phyloP scores from a whole-genome alignment of 1,140 invertebrate species.

The Sweltsa coloradensis region DNA sequence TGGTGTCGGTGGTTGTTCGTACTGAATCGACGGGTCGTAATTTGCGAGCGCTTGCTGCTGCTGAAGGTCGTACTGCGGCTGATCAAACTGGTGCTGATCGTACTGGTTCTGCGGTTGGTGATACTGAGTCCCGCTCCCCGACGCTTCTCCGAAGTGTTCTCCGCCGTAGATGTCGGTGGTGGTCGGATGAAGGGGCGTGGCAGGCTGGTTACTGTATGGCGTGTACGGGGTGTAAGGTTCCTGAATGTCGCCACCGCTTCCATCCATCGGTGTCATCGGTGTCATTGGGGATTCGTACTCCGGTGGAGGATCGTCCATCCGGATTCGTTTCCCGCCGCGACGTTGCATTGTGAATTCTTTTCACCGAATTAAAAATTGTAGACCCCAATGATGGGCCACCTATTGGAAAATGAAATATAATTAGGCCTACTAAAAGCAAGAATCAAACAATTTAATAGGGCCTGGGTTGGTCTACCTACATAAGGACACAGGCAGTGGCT shows the following conservation, averaged over 20 bases:
- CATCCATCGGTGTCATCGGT: slow-evolving; percentile 41
- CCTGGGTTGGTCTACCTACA: no score
- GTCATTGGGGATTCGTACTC: slow-evolving; percentile 75
- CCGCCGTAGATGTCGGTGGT: slow-evolving; percentile 14
- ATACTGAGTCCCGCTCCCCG: neutral
- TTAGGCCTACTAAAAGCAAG: no score
- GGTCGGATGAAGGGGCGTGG: slow-evolving; percentile 31
- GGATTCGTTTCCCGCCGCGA: slow-evolving; percentile 73
- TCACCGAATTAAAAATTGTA: no score
- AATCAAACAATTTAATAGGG: no score
- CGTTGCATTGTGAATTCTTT: slow-evolving; percentile 49
- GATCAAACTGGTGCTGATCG: slow-evolving; percentile 11
- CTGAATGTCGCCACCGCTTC: slow-evolving; percentile 34
- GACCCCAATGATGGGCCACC: no score
- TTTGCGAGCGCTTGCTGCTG: slow-evolving; percentile 16
- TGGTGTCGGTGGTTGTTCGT: slow-evolving; percentile 35
- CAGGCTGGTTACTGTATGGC: slow-evolving; percentile 30
- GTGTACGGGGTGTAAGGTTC: slow-evolving; percentile 32
- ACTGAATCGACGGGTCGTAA: slow-evolving; percentile 26
- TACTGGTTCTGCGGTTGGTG: slow-evolving; percentile 1
- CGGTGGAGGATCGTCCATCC: slow-evolving; percentile 78
- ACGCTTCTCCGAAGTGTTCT: slow-evolving; percentile 30
- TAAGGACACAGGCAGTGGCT: no score
- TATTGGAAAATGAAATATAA: no score
- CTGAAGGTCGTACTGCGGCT: slow-evolving; percentile 7